Conservation (phyloP, 1,140 invertebrate genomes). For the Leptopilina clavipes region DNA sequence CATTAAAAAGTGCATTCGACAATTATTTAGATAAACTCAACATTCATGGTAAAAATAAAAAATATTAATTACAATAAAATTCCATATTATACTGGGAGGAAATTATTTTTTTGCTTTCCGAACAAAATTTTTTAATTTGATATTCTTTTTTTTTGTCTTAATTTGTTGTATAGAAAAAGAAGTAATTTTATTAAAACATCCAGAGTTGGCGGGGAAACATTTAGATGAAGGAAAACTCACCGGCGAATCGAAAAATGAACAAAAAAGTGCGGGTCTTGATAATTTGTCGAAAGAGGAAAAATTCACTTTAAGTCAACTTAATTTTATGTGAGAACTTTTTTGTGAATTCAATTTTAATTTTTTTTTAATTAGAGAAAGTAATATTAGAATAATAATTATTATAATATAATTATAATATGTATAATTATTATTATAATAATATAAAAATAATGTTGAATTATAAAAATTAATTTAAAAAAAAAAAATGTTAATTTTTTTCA, state of each 20-base stretch:
- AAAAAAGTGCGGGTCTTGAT: constrained; percentile 77
- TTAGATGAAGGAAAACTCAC: constrained; percentile 77
- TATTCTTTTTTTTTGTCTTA: constrained; percentile 34
- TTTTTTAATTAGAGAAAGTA: too few species aligned
- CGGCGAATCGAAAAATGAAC: constrained; percentile 78
- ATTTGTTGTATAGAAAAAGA: constrained; percentile 75
- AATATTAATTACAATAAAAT: too few species aligned
- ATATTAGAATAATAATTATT: too few species aligned
- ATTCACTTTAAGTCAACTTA: constrained; percentile 73
- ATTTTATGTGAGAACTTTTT: constrained; percentile 72
- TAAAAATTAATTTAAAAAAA: neutral
- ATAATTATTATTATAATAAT: too few species aligned
- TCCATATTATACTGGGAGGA: too few species aligned
- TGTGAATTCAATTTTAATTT: constrained; percentile 3
- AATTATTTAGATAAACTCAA: constrained; percentile 77
- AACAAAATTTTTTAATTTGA: too few species aligned
- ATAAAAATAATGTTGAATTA: too few species aligned
- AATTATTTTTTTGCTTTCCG: too few species aligned
- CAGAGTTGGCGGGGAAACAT: constrained; percentile 80
- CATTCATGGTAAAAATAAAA: constrained; percentile 69
- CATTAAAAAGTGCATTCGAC: constrained; percentile 75
- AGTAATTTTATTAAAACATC: constrained; percentile 77
- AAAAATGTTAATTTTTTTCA: constrained; percentile 57
- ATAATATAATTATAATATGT: too few species aligned
- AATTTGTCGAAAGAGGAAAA: constrained; percentile 75